Conservation (phyloP, 2,888 invertebrate genomes). For the Diachrysia chrysitis region DNA sequence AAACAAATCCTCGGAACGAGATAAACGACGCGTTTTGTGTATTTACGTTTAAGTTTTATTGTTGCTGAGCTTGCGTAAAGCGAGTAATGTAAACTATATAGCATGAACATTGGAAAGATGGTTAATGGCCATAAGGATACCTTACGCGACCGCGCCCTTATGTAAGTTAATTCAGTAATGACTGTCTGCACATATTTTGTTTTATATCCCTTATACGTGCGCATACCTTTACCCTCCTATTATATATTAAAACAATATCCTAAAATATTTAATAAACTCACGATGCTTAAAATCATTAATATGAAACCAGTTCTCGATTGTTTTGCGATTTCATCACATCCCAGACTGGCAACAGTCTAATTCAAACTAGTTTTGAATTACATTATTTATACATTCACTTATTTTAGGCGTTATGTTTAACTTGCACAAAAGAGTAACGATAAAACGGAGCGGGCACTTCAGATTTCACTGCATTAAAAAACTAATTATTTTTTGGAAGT, state of each 20-base stretch:
- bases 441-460: neutral
- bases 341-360: neutral
- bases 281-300: neutral
- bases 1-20: slow-evolving; percentile 1
- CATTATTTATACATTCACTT: neutral
- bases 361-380: neutral
- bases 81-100: neutral
- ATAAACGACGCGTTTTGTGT: slow-evolving; percentile 13
- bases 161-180: too few relatives aligned
- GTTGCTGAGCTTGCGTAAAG: neutral
- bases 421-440: neutral
- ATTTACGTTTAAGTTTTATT: neutral
- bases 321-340: slow-evolving; percentile 6
- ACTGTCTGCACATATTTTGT: too few relatives aligned
- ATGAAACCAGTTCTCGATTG: slow-evolving; percentile 7
- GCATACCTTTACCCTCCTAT: neutral
- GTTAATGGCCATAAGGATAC: neutral
- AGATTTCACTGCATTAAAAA: neutral
- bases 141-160: neutral
- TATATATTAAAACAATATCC: neutral
- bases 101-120: neutral
- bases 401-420: neutral
- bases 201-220: too few relatives aligned
- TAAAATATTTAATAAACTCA: neutral
- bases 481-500: neutral